These are phyloP conservation scores for Agrypnia vestita DNA, from an alignment of 1,140 invertebrate species.

Conservation along the genomic window DNA sequence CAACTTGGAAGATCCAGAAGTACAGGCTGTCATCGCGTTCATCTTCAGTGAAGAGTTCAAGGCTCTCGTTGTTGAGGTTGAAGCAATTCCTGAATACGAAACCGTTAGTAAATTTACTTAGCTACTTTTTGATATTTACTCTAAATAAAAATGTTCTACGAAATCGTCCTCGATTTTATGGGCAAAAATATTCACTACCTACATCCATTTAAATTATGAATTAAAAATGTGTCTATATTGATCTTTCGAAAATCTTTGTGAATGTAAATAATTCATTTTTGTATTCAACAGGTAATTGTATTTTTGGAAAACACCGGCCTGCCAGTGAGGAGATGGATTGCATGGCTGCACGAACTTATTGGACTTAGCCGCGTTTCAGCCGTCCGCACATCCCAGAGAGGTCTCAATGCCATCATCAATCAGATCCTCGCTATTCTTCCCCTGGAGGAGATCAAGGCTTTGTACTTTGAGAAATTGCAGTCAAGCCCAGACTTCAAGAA, in stretches of 20 bases:
- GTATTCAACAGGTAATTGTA: no score
- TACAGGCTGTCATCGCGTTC: neutral
- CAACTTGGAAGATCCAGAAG: neutral
- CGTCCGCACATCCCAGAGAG: neutral
- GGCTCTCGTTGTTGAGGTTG: no score
- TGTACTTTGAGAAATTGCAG: slow-evolving; percentile 14
- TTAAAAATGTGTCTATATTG: no score
- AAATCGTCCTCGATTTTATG: no score
- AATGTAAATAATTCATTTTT: no score
- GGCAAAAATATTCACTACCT: no score
- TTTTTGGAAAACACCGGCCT: slow-evolving; percentile 22
- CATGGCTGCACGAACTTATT: slow-evolving; percentile 7
- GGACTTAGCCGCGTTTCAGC: neutral
- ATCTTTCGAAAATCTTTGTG: no score
- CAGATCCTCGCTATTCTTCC: slow-evolving; percentile 33
- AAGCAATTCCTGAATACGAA: no score
- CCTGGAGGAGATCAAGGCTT: slow-evolving; percentile 9
- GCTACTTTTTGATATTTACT: no score
- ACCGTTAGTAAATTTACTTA: no score
- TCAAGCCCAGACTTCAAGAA: slow-evolving; percentile 38
- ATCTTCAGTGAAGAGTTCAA: neutral
- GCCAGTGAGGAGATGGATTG: slow-evolving; percentile 31
- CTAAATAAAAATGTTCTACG: no score
- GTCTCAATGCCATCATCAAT: slow-evolving; percentile 15
- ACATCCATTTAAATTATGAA: no score